phyloP scores from a whole-genome alignment of 1,140 invertebrate species.

The Daktulosphaira vitifoliae region DNA sequence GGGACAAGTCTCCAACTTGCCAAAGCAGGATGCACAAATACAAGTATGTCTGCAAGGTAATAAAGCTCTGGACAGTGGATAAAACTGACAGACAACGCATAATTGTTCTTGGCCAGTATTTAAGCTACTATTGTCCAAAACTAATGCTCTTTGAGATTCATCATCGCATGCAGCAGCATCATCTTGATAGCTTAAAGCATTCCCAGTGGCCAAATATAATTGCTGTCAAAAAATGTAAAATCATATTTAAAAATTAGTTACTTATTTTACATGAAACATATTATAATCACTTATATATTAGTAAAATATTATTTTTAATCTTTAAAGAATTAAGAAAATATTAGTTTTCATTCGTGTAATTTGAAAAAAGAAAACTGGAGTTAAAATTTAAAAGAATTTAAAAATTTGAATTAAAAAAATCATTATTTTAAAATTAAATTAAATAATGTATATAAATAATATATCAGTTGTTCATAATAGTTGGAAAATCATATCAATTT shows the following conservation, averaged over 20 bases:
- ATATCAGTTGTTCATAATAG: too few relatives aligned
- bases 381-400: too few relatives aligned
- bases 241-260: background rate
- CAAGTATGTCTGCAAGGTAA: constrained; percentile 74
- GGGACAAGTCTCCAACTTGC: constrained; percentile 65
- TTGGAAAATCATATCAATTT: too few relatives aligned
- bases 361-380: too few relatives aligned
- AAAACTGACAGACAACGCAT: constrained; percentile 71
- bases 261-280: too few relatives aligned
- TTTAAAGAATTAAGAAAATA: too few relatives aligned
- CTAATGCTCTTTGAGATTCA: constrained; percentile 42
- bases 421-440: too few relatives aligned
- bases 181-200: constrained; percentile 52
- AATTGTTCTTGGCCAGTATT: constrained; percentile 49
- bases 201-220: constrained; percentile 62
- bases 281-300: too few relatives aligned
- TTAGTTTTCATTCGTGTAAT: too few relatives aligned
- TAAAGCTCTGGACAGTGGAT: constrained; percentile 63
- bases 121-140: constrained; percentile 41
- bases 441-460: too few relatives aligned
- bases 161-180: constrained; percentile 39
- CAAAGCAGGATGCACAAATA: constrained; percentile 67
- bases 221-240: constrained; percentile 49
- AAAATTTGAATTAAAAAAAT: too few relatives aligned
- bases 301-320: too few relatives aligned